Evolutionary conservation across 2,797 vertebrate genomes (phyloP).

Genomic region (Phaenicophaeus curvirostris): DNA sequence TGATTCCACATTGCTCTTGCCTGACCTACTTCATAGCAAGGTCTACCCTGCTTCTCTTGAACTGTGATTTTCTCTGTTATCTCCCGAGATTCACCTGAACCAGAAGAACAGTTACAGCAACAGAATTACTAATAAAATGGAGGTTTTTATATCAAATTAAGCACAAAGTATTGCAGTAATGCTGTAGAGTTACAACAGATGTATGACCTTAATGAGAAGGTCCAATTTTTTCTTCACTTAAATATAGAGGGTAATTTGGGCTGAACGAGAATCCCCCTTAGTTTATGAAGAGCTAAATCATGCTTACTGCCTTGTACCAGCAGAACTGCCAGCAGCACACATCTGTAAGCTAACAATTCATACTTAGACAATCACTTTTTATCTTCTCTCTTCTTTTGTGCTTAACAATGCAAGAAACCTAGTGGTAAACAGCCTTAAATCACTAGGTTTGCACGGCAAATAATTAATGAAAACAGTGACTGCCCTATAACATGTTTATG

Average conservation of each 20-base stretch:
- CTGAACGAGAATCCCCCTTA: not conserved
- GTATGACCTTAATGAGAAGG: not conserved
- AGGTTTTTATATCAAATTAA: not conserved
- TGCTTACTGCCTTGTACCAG: not conserved
- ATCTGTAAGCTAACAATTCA: not conserved
- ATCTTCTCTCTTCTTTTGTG: not conserved
- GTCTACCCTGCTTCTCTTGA: not conserved
- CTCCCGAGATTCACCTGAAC: not conserved
- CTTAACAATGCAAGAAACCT: not conserved
- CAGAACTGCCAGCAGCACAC: not conserved
- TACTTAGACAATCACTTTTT: not conserved
- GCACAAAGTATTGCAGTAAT: not conserved
- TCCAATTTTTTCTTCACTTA: not conserved
- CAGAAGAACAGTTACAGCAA: not conserved
- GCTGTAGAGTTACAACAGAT: not conserved
- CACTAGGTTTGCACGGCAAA: not conserved
- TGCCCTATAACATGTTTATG: not conserved
- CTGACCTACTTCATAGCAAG: not conserved
- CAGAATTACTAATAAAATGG: not conserved
- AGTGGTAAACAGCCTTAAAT: not conserved
- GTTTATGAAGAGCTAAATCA: not conserved
- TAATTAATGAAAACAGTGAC: not conserved
- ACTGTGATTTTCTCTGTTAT: not conserved
- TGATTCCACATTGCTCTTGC: not conserved
- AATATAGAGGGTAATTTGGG: not conserved